Base-by-base conservation (phyloP, 1,140 invertebrate genomes). In the Drosophila seguyi region DNA sequence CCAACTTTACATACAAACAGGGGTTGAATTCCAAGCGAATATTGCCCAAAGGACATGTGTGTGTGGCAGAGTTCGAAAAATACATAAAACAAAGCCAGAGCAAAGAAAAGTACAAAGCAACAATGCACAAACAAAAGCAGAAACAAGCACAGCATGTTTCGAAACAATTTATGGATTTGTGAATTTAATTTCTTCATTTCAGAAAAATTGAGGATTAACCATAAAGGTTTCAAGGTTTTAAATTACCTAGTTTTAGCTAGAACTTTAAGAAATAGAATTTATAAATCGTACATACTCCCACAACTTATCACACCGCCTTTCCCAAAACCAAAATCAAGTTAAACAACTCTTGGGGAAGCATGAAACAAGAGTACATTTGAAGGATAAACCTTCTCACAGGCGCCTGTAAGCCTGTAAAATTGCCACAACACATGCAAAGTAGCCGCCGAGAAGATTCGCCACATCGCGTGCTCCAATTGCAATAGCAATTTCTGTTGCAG, bases 401-500 rank as follows among this genome's bases (percentile, higher is more conserved):
- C 65, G 44, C 60, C 60, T 66, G 61, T 8, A 22, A 53, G 52
- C 34, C 52, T 38, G 52, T 22, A 55, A 56, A 55, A 75, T 71
- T 53, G 73, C 44, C 56, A 29, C 27, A 47, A 41, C 44, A 67
- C 69, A 80, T 75, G 69, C 69, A 79, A 74, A 79, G 65, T 76
- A 56, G 53, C 80, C 59, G 59, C 41, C 31, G n/a, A 47, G 45
- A 67, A 75, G 65, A 83, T 58, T 60, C 53, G 36, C 83, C 66
- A 66, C 65, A 58, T 85, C 55, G 73, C 81, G 77, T 81, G 82
- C 65, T 57, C 48, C 52, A 58, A 45, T 39, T 60, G 27, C 71
- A 53, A 69, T 50, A 50, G 47, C 47, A 55, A 55, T 36, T 62
- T 29, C 44, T 53, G 39, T 47, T 61, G 56, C 56, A 62, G 31